A percentile compares a stretch with the other conserved stretches of the same genome.
These are phyloP conservation scores for Thalassaphorura encarpata DNA, from an alignment of 1,140 invertebrate species.

Conservation along the genomic window DNA sequence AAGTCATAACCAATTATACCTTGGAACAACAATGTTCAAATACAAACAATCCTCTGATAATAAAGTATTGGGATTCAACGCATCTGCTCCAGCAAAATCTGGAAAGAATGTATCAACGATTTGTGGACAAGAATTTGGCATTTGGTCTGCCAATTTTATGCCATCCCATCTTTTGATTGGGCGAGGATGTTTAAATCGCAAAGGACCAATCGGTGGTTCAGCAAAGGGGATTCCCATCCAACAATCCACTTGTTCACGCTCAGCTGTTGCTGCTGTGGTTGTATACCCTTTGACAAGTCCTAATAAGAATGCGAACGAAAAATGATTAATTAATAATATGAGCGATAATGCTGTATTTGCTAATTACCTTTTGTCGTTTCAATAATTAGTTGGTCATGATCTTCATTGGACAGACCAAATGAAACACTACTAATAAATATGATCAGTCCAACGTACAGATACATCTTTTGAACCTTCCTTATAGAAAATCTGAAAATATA, in stretches of 20 bases:
- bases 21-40: conserved; percentile 74
- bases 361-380: too few relatives aligned
- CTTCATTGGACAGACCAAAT: too few relatives aligned
- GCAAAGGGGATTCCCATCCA: conserved; percentile 66
- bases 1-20: too few relatives aligned
- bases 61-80: conserved; percentile 94
- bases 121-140: conserved; percentile 84
- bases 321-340: too few relatives aligned
- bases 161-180: conserved; percentile 69
- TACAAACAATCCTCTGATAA: conserved; percentile 94
- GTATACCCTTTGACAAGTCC: conserved; percentile 30
- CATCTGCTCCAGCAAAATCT: conserved; percentile 80
- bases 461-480: too few relatives aligned
- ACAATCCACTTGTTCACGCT: conserved; percentile 67
- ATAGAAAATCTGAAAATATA: too few relatives aligned
- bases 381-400: too few relatives aligned
- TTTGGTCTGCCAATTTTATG: conserved; percentile 60
- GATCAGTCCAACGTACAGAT: too few relatives aligned
- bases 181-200: conserved; percentile 74
- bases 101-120: conserved; percentile 81
- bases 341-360: too few relatives aligned
- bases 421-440: too few relatives aligned
- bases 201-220: conserved; percentile 72
- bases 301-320: too few relatives aligned
- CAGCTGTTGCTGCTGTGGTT: conserved; percentile 62